These are phyloP conservation scores for Mellivora capensis DNA, from an alignment of 2,113 vertebrate species.

Conservation along the genomic window DNA sequence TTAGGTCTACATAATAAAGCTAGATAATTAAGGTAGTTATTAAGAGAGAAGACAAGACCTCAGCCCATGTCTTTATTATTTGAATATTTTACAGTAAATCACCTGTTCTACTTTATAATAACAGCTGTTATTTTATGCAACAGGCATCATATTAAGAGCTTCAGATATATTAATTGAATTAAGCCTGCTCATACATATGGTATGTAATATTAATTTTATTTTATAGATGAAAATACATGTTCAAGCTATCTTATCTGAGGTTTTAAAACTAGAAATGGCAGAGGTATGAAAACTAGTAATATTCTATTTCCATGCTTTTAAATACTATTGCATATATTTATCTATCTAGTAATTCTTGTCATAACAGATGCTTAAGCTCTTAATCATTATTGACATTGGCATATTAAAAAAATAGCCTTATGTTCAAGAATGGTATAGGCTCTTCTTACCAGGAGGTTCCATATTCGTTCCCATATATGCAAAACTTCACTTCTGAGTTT, in stretches of 20 bases:
- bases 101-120: neutral
- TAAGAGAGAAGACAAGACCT: neutral
- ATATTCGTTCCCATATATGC: neutral
- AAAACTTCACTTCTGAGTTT: neutral
- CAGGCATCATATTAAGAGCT: neutral
- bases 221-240: neutral
- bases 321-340: neutral
- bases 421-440: neutral
- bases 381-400: neutral
- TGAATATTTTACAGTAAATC: slow-evolving; percentile 33
- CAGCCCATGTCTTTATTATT: neutral
- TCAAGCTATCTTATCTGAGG: neutral
- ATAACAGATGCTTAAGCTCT: neutral
- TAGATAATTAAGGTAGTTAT: neutral
- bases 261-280: neutral
- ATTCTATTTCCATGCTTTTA: neutral
- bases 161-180: neutral
- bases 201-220: neutral
- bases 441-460: neutral
- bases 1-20: slow-evolving; percentile 12
- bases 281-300: neutral
- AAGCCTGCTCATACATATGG: neutral
- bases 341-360: neutral
- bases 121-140: neutral
- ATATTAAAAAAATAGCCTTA: neutral